These are phyloP conservation scores for Leistus spinibarbis DNA, from an alignment of 2,888 invertebrate species.

Conservation along the genomic window DNA sequence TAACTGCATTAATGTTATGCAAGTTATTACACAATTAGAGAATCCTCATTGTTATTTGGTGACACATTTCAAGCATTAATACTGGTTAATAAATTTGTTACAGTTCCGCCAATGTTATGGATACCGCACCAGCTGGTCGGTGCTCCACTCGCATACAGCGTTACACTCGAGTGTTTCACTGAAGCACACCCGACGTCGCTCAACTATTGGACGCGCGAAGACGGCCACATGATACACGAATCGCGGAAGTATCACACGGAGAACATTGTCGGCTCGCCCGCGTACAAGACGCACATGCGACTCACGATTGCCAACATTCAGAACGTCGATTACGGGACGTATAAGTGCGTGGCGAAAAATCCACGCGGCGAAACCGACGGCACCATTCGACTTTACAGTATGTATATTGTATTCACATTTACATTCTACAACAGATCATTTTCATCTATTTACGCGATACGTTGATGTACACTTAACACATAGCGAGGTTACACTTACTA, in stretches of 20 bases:
- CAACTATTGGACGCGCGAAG: slow-evolving; percentile 89
- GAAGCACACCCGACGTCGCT: slow-evolving; percentile 91
- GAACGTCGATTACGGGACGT: slow-evolving; percentile 82
- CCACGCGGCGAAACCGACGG: slow-evolving; percentile 91
- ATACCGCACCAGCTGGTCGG: slow-evolving; percentile 91
- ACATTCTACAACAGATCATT: too few relatives aligned
- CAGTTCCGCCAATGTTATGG: slow-evolving; percentile 92
- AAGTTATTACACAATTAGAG: not conserved
- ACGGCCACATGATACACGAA: slow-evolving; percentile 88
- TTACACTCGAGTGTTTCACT: slow-evolving; percentile 86
- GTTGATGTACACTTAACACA: not conserved
- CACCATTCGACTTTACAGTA: slow-evolving; percentile 86
- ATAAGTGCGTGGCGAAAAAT: slow-evolving; percentile 89
- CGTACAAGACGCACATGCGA: slow-evolving; percentile 88
- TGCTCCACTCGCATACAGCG: slow-evolving; percentile 80
- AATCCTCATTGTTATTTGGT: not conserved
- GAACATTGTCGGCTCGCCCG: slow-evolving; percentile 70
- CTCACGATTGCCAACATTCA: slow-evolving; percentile 79
- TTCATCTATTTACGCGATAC: too few relatives aligned
- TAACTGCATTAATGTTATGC: not conserved
- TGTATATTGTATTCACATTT: slow-evolving; percentile 56
- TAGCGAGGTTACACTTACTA: too few relatives aligned
- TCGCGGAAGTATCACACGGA: slow-evolving; percentile 80
- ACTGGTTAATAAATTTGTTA: slow-evolving; percentile 47
- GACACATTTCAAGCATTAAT: not conserved